These are phyloP conservation scores for Harpagifer antarcticus DNA, from an alignment of 2,797 vertebrate species.

Conservation along the genomic window DNA sequence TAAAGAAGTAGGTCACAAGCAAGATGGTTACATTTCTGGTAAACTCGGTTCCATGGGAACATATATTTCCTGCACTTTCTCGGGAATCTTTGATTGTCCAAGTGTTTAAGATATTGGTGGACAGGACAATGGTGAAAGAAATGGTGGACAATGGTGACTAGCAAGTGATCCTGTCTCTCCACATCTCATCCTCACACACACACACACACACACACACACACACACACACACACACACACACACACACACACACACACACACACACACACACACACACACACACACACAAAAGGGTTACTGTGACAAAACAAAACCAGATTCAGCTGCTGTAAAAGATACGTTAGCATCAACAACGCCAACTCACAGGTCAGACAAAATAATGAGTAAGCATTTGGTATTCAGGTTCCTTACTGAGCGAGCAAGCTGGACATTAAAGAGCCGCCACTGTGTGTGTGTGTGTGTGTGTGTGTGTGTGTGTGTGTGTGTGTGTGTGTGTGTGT, in stretches of 20 bases:
- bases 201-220: neutral
- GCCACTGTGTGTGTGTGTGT: neutral
- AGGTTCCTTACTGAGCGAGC: slow-evolving; percentile 26
- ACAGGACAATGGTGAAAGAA: slow-evolving; percentile 35
- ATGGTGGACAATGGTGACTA: slow-evolving; percentile 31
- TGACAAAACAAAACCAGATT: slow-evolving; percentile 21
- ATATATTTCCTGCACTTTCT: slow-evolving; percentile 37
- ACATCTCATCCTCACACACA: slow-evolving; percentile 29
- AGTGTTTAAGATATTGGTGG: slow-evolving; percentile 32
- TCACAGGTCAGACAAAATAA: slow-evolving; percentile 37
- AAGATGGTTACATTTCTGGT: slow-evolving; percentile 1
- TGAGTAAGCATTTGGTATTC: slow-evolving; percentile 31
- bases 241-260: neutral
- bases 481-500: slow-evolving; percentile 3
- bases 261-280: neutral
- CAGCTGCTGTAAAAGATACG: slow-evolving; percentile 2
- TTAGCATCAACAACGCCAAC: slow-evolving; percentile 24
- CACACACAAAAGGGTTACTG: neutral
- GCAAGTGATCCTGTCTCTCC: slow-evolving; percentile 43
- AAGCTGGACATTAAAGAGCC: slow-evolving; percentile 43
- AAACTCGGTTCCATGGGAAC: slow-evolving; percentile 7
- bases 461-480: slow-evolving; percentile 9
- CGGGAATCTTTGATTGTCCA: neutral
- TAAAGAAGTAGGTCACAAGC: neutral
- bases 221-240: slow-evolving; percentile 3